These are phyloP conservation scores for Cybosia mesomella DNA, from an alignment of 2,888 invertebrate genomes.

Conservation along the genomic window DNA sequence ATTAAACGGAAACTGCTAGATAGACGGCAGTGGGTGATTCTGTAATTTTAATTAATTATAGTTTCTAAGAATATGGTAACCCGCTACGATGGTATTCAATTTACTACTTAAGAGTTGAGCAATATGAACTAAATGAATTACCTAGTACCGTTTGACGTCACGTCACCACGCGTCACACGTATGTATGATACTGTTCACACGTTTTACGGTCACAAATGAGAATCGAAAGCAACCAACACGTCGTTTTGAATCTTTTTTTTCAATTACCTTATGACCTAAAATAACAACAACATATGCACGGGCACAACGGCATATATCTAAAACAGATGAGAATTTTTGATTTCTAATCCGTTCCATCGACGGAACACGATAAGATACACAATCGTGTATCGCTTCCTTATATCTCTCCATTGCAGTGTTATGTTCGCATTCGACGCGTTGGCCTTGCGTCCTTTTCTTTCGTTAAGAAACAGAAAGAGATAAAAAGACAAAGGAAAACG, in stretches of 20 bases:
- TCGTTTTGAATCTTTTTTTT: neutral
- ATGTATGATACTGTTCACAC: neutral
- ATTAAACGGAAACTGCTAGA: neutral
- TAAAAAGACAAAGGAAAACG: slow-evolving; percentile 54
- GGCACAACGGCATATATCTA: neutral
- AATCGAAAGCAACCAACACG: neutral
- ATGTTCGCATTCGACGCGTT: slow-evolving; percentile 36
- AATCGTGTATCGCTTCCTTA: slow-evolving; percentile 47
- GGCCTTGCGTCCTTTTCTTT: slow-evolving; percentile 43
- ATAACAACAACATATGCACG: slow-evolving; percentile 31
- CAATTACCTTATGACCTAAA: neutral
- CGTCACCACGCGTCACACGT: neutral
- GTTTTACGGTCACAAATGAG: neutral
- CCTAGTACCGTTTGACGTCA: neutral
- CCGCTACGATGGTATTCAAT: neutral
- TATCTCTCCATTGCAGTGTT: slow-evolving; percentile 39
- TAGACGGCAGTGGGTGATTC: no score
- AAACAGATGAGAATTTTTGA: slow-evolving; percentile 15
- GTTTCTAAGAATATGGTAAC: neutral
- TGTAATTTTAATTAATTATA: neutral
- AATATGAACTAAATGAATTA: slow-evolving; percentile 4
- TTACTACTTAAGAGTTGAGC: neutral
- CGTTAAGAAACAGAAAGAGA: slow-evolving; percentile 50
- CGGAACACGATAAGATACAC: slow-evolving; percentile 42
- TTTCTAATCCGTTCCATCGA: slow-evolving; percentile 28